A percentile compares a stretch with the other conserved stretches of the same genome.
phyloP scores from a whole-genome alignment of 2,113 vertebrate genomes.

The Podiceps cristatus region DNA sequence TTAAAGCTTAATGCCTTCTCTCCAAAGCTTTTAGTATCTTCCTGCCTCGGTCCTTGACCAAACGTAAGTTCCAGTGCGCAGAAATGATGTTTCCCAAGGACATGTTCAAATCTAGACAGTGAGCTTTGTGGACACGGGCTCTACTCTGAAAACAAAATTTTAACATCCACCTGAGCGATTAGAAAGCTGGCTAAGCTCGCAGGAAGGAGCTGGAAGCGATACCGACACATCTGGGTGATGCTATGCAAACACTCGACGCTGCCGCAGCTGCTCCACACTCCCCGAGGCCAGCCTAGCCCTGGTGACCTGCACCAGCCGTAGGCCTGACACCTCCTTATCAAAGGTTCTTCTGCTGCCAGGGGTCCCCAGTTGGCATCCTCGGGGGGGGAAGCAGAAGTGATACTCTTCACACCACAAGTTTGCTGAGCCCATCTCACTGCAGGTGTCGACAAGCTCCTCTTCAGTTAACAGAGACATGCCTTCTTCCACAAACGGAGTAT shows the following conservation, averaged over 20 bases:
- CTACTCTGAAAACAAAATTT: neutral
- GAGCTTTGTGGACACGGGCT: neutral
- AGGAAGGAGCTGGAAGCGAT: neutral
- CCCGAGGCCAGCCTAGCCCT: neutral
- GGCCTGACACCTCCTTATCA: neutral
- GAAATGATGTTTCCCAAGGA: neutral
- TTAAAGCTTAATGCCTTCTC: neutral
- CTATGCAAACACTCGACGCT: neutral
- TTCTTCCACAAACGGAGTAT: neutral
- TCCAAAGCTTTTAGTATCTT: neutral
- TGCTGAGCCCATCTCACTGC: neutral
- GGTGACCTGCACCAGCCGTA: neutral
- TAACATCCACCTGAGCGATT: neutral
- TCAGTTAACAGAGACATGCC: neutral
- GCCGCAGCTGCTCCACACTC: fast-evolving
- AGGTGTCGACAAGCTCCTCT: neutral
- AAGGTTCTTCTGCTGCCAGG: neutral
- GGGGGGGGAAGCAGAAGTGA: neutral
- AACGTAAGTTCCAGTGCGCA: neutral
- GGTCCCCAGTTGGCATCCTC: too few species aligned
- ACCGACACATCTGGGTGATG: fast-evolving
- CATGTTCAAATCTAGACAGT: neutral
- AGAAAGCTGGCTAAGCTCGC: neutral
- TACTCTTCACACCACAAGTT: neutral
- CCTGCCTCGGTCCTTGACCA: neutral